These are phyloP conservation scores for Artemia franciscana DNA, from an alignment of 1,140 invertebrate genomes.

Conservation along the genomic window DNA sequence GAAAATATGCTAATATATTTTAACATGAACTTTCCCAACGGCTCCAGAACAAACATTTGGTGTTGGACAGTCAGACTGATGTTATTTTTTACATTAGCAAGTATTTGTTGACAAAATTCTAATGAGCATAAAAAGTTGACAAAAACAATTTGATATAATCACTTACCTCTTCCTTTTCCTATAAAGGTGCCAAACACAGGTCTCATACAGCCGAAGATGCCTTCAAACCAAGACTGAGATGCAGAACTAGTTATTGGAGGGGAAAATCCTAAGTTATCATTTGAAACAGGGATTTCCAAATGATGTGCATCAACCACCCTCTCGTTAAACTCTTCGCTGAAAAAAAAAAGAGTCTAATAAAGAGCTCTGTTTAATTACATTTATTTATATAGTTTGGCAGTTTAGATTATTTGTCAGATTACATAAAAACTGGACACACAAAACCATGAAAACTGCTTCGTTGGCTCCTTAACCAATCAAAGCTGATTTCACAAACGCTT, in stretches of 20 bases:
- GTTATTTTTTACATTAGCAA: neutral
- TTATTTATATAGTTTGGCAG: no score
- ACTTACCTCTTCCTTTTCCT: conserved; percentile 28
- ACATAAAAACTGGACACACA: no score
- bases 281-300: neutral
- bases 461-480: no score
- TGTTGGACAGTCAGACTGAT: no score
- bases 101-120: conserved; percentile 31
- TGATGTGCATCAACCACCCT: neutral
- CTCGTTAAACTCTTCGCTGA: neutral
- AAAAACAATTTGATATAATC: conserved; percentile 17
- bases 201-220: conserved; percentile 57
- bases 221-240: conserved; percentile 41
- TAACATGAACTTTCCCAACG: no score
- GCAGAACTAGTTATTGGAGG: conserved; percentile 7
- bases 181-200: conserved; percentile 55
- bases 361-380: no score
- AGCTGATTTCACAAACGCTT: no score
- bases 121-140: conserved; percentile 89
- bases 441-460: no score
- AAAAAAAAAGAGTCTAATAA: neutral
- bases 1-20: no score
- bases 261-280: neutral
- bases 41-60: no score
- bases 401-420: no score